Conservation (phyloP, 2,797 vertebrate species). For the Onychomys torridus region DNA sequence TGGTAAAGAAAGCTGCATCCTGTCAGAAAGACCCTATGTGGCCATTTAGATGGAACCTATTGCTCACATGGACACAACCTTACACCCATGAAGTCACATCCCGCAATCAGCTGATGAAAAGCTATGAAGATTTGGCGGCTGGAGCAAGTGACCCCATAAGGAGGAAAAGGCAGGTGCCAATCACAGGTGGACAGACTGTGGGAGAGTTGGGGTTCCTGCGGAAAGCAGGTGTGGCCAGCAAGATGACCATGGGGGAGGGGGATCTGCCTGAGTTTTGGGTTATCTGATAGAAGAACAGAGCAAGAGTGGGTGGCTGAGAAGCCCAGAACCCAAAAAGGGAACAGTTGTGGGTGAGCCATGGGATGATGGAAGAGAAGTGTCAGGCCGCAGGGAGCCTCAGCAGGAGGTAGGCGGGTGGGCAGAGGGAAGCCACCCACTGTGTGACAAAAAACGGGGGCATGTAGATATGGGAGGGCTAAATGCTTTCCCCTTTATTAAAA, state of each 20-base stretch:
- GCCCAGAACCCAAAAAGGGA: constrained; percentile 78
- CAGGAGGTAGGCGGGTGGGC: constrained; percentile 67
- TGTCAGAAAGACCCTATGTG: background rate
- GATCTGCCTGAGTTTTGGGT: background rate
- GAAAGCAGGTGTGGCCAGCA: background rate
- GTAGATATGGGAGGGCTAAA: background rate
- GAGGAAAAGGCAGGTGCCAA: background rate
- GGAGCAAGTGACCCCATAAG: background rate
- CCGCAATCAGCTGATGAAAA: background rate
- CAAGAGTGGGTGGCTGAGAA: constrained; percentile 72
- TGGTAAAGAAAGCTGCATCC: background rate
- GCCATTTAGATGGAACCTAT: background rate
- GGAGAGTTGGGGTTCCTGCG: background rate
- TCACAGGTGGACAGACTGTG: background rate
- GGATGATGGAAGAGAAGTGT: constrained; percentile 64
- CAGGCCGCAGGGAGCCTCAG: constrained; percentile 59
- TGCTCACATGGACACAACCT: background rate
- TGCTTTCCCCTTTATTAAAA: constrained; percentile 14
- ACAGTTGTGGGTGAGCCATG: constrained; percentile 74
- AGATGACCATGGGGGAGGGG: background rate
- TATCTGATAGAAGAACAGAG: constrained; percentile 63
- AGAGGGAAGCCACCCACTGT: constrained; percentile 57
- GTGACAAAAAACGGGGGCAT: constrained; percentile 48
- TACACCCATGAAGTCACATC: background rate
- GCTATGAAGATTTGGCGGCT: background rate